A percentile compares a stretch with the other conserved stretches of the same genome.
phyloP scores from a whole-genome alignment of 2,113 vertebrate species.

The cat (Felis catus) region DNA sequence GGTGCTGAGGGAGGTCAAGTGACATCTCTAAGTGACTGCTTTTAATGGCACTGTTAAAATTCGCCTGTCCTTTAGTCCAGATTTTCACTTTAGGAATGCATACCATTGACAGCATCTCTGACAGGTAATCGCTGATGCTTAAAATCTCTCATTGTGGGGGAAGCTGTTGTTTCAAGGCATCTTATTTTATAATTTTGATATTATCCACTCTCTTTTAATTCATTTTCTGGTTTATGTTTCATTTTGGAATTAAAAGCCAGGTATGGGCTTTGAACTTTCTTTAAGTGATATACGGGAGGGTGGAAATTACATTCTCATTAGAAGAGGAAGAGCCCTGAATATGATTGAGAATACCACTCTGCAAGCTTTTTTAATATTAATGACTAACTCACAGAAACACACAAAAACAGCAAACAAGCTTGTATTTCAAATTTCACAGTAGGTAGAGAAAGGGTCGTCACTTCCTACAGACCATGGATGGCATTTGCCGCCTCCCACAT shows the following conservation, averaged over 20 bases:
- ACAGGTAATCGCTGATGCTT: not conserved
- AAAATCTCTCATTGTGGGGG: not conserved
- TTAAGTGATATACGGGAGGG: not conserved
- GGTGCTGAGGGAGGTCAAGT: not conserved
- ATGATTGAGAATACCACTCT: not conserved
- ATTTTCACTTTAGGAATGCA: not conserved
- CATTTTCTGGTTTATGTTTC: not conserved
- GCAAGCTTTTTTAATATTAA: not conserved
- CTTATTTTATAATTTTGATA: not conserved
- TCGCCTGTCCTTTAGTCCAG: not conserved
- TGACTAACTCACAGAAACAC: not conserved
- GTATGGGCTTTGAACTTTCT: not conserved
- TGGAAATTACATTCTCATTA: not conserved
- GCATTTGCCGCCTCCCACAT: not conserved
- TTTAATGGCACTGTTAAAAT: not conserved
- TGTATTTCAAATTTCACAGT: not conserved
- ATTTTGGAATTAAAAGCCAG: not conserved
- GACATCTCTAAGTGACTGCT: not conserved
- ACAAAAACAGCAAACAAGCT: not conserved
- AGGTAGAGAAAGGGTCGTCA: not conserved
- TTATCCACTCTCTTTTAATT: not conserved
- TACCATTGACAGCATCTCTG: not conserved
- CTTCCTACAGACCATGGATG: not conserved
- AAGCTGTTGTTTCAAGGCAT: not conserved
- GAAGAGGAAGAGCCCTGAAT: not conserved